phyloP scores from a whole-genome alignment of 1,140 invertebrate species.

The Bombus turneri region DNA sequence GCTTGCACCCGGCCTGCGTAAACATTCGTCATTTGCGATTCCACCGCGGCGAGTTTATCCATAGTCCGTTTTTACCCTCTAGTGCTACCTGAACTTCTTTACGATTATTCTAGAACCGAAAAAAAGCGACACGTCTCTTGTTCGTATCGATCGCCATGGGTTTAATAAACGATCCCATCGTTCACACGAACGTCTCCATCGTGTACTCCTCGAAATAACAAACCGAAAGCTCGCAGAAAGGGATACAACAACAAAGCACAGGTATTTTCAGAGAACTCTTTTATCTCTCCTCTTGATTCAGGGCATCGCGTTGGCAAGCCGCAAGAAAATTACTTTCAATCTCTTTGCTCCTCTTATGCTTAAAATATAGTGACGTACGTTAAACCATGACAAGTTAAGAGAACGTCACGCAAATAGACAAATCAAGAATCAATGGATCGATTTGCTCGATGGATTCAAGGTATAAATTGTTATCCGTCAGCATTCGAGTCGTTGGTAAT shows the following conservation, averaged over 20 bases:
- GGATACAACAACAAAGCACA: background rate
- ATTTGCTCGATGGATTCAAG: background rate
- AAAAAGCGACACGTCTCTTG: background rate
- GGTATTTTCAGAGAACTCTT: background rate
- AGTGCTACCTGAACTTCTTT: background rate
- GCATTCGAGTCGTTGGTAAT: background rate
- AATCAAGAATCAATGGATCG: background rate
- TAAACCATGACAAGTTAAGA: background rate
- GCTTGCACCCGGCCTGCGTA: background rate
- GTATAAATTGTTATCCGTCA: no score
- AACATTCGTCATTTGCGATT: background rate
- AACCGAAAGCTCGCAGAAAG: background rate
- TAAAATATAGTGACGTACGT: background rate
- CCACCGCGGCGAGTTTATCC: background rate
- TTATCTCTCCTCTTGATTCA: background rate
- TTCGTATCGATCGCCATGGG: background rate
- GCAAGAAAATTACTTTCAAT: background rate
- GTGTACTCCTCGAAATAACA: background rate
- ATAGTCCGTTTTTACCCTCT: background rate
- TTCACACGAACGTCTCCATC: background rate
- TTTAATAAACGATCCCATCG: background rate
- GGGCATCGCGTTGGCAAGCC: background rate
- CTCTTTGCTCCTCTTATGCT: background rate
- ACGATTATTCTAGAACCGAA: background rate
- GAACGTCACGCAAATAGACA: conserved; percentile 9